Evolutionary conservation across 2,113 vertebrate genomes (phyloP).

Genomic region (Callorhinus ursinus): DNA sequence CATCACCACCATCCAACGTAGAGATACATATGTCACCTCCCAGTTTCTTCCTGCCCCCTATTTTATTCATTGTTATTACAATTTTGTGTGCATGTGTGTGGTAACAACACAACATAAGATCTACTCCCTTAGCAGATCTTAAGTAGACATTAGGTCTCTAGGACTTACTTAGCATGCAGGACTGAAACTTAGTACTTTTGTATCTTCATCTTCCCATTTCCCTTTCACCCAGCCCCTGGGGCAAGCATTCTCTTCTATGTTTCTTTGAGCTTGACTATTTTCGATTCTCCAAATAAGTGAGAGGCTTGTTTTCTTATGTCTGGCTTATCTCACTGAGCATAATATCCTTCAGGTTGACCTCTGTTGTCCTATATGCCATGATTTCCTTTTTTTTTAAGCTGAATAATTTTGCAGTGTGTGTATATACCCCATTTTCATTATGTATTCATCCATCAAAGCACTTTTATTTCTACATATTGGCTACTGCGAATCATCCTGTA

Average conservation of each 20-base stretch:
- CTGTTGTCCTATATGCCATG: background rate
- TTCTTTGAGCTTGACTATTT: background rate
- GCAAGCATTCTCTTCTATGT: background rate
- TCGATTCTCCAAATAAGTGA: background rate
- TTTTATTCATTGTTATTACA: too few species aligned
- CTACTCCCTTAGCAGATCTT: background rate
- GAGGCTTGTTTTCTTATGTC: background rate
- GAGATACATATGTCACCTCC: too few species aligned
- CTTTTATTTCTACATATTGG: background rate
- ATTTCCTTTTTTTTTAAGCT: background rate
- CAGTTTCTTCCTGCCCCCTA: too few species aligned
- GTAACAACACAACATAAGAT: background rate
- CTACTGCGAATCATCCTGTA: background rate
- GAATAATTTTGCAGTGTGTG: background rate
- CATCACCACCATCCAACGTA: too few species aligned
- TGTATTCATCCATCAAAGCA: background rate
- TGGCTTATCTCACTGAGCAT: background rate
- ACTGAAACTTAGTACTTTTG: background rate
- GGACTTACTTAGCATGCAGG: background rate
- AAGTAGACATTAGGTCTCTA: background rate
- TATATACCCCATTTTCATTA: background rate
- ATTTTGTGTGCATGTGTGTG: too few species aligned
- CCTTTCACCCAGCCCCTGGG: too few species aligned
- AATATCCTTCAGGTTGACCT: background rate
- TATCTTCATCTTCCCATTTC: background rate